Evolutionary conservation across 2,113 vertebrate species (phyloP).

Genomic region (Menidia beryllina): DNA sequence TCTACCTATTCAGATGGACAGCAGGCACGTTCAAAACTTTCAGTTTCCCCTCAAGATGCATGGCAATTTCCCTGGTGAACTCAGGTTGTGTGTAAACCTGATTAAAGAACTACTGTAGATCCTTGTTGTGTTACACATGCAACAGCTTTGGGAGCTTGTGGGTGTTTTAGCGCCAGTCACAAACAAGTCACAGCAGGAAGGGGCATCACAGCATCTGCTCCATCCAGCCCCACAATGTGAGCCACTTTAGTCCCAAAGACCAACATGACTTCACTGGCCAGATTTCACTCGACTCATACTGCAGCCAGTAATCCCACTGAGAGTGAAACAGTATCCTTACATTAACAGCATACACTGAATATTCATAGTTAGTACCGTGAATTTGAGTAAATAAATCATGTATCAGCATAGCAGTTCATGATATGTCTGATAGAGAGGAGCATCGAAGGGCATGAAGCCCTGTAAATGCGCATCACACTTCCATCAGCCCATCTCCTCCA

Average conservation of each 20-base stretch:
- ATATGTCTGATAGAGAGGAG: conserved; percentile 64
- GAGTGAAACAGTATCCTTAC: too few relatives aligned
- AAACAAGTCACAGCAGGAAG: neutral
- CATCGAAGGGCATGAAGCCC: conserved; percentile 41
- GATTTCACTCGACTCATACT: conserved; percentile 69
- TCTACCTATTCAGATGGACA: too few relatives aligned
- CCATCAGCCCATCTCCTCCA: conserved; percentile 56
- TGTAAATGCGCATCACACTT: conserved; percentile 44
- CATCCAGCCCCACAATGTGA: conserved; percentile 18
- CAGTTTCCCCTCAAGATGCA: neutral
- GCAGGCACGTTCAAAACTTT: neutral
- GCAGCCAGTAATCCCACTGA: conserved; percentile 22
- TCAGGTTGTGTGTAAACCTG: neutral
- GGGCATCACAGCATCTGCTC: conserved; percentile 21
- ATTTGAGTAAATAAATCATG: conserved; percentile 69
- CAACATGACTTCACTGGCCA: conserved; percentile 75
- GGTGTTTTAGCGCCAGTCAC: neutral
- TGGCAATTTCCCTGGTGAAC: neutral
- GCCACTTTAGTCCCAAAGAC: conserved; percentile 55
- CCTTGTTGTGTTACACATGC: neutral
- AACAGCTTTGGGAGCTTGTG: too few relatives aligned
- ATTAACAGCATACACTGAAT: too few relatives aligned
- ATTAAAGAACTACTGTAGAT: neutral
- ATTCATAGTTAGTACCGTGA: conserved; percentile 67
- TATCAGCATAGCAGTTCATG: conserved; percentile 72